A percentile compares a stretch with the other conserved stretches of the same genome.
Evolutionary conservation across 1,140 invertebrate genomes (phyloP).

Genomic region (Episyrphus balteatus): DNA sequence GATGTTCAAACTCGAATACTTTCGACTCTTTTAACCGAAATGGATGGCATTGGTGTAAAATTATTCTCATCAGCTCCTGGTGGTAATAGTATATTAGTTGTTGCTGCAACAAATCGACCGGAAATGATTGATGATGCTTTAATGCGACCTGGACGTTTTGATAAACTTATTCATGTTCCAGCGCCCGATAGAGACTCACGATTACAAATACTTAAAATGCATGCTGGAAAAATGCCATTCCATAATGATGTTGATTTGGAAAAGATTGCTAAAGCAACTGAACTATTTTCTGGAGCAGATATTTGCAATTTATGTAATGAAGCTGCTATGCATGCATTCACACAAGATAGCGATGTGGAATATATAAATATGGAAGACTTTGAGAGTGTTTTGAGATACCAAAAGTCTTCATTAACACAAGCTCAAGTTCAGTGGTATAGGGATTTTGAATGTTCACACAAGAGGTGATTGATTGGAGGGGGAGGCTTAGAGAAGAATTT

Average conservation of each 20-base stretch:
- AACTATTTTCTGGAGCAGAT: constrained; percentile 68
- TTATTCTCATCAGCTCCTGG: constrained; percentile 8
- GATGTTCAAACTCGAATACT: constrained; percentile 51
- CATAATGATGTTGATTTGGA: constrained; percentile 46
- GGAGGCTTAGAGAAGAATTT: constrained; percentile 13
- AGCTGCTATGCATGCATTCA: constrained; percentile 54
- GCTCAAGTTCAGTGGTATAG: constrained; percentile 37
- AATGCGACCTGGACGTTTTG: constrained; percentile 62
- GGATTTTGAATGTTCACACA: constrained; percentile 14
- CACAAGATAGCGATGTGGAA: constrained; percentile 40
- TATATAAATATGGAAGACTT: constrained; percentile 44
- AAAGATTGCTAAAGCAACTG: constrained; percentile 47
- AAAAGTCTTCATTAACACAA: constrained; percentile 42
- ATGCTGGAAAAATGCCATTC: constrained; percentile 50
- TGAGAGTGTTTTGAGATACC: constrained; percentile 38
- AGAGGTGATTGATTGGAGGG: no score
- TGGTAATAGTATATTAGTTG: constrained; percentile 45
- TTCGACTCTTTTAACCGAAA: constrained; percentile 54
- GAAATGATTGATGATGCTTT: constrained; percentile 69
- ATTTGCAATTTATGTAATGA: constrained; percentile 59
- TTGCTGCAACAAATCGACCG: constrained; percentile 67
- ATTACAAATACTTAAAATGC: constrained; percentile 48
- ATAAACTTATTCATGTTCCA: constrained; percentile 63
- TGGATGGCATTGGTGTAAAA: constrained; percentile 49
- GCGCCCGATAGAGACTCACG: constrained; percentile 53